Percentiles rank a stretch among this genome's conserved stretches.
These are phyloP conservation scores for Pseudeuparius sepicola DNA, from an alignment of 2,888 invertebrate species.

Conservation along the genomic window DNA sequence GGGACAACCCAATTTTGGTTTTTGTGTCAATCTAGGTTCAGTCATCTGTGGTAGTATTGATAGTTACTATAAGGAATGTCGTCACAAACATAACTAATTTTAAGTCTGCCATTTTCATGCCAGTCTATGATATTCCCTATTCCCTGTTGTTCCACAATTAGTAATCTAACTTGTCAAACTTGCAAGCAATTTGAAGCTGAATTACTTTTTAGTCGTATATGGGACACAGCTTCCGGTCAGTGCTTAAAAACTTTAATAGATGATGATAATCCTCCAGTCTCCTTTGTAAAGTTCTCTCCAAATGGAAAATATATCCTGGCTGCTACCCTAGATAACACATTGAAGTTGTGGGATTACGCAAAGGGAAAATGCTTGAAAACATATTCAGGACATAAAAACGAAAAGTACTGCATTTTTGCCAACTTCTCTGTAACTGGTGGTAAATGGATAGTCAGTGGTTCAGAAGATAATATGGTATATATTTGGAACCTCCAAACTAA, in stretches of 20 bases:
- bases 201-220: conserved; percentile 87
- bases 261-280: conserved; percentile 98
- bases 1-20: too few species aligned
- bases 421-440: conserved; percentile 99
- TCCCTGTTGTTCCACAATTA: too few species aligned
- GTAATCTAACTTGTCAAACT: too few species aligned
- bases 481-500: conserved; percentile 99
- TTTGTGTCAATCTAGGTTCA: too few species aligned
- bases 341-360: conserved; percentile 98
- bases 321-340: conserved; percentile 94
- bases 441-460: conserved; percentile 99
- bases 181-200: too few species aligned
- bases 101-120: too few species aligned
- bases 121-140: too few species aligned
- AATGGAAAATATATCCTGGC: conserved; percentile 99
- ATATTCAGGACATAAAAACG: conserved; percentile 96
- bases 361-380: conserved; percentile 98
- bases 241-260: conserved; percentile 98
- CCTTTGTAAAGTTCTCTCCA: conserved; percentile 99
- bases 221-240: conserved; percentile 99
- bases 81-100: too few species aligned
- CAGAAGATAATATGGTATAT: conserved; percentile 97
- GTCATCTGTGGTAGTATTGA: too few species aligned
- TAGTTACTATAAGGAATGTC: too few species aligned
- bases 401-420: conserved; percentile 99